phyloP scores from a whole-genome alignment of 2,888 invertebrate genomes.

The Melieria picta region DNA sequence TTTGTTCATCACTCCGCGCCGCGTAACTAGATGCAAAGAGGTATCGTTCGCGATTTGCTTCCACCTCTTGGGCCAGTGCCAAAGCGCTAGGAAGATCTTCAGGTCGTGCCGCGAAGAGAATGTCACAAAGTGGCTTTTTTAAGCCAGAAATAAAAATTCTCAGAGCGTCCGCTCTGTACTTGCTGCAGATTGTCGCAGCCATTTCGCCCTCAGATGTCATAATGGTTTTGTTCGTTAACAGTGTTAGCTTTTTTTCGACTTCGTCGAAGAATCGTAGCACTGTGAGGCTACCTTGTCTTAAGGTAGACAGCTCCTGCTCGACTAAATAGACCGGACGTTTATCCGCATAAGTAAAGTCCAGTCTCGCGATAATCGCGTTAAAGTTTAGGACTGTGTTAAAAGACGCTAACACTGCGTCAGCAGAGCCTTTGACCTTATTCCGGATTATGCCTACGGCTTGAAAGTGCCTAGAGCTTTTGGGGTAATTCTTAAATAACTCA shows the following conservation, averaged over 20 bases:
- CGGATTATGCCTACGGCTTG: constrained; percentile 16
- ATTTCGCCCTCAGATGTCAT: constrained; percentile 30
- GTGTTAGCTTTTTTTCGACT: constrained; percentile 33
- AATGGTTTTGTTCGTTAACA: constrained; percentile 36
- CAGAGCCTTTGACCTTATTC: neutral
- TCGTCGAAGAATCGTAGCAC: constrained; percentile 31
- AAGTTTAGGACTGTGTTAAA: constrained; percentile 33
- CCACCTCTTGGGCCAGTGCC: constrained; percentile 38
- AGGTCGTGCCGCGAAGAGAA: constrained; percentile 37
- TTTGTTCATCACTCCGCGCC: constrained; percentile 23
- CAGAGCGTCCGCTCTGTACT: constrained; percentile 38
- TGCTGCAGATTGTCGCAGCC: constrained; percentile 31
- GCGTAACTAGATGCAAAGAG: constrained; percentile 35
- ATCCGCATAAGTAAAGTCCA: constrained; percentile 37
- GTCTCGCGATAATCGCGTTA: constrained; percentile 30
- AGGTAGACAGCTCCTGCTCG: constrained; percentile 24
- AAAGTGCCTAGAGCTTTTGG: constrained; percentile 13
- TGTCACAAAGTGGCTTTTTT: constrained; percentile 33
- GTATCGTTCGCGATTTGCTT: constrained; percentile 36
- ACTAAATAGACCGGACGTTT: constrained; percentile 31
- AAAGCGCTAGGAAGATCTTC: constrained; percentile 30
- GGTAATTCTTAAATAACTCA: constrained; percentile 6
- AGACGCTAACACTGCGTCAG: constrained; percentile 14
- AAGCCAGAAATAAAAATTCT: constrained; percentile 35
- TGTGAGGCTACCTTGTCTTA: constrained; percentile 30